phyloP scores from a whole-genome alignment of 2,888 invertebrate species.

The Drosophila parthenogenetica region DNA sequence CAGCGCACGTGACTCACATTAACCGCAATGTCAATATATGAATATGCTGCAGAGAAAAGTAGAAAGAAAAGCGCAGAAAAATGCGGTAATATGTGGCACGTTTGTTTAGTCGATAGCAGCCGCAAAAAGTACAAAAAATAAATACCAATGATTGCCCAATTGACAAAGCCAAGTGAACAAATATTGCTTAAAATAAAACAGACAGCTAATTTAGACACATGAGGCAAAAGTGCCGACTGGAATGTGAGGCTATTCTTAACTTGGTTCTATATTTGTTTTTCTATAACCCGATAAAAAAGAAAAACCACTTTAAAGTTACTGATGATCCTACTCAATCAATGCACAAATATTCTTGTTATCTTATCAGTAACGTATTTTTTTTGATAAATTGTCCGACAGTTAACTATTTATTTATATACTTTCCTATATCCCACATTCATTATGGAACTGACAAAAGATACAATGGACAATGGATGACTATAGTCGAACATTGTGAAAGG shows the following conservation, averaged over 20 bases:
- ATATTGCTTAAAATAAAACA: slow-evolving; percentile 32
- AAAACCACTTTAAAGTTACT: slow-evolving; percentile 11
- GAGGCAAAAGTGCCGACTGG: background rate
- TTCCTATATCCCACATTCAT: slow-evolving; percentile 29
- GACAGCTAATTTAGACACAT: slow-evolving; percentile 26
- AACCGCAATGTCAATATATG: slow-evolving; percentile 27
- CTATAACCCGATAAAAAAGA: background rate
- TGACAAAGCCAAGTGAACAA: slow-evolving; percentile 29
- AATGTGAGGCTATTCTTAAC: slow-evolving; percentile 10
- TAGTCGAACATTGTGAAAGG: slow-evolving; percentile 9
- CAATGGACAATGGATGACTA: slow-evolving; percentile 23
- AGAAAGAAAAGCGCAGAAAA: background rate
- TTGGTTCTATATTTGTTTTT: background rate
- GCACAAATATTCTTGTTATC: slow-evolving; percentile 3
- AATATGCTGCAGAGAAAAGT: background rate
- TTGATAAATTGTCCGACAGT: slow-evolving; percentile 39
- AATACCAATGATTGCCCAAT: slow-evolving; percentile 42
- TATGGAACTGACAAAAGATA: slow-evolving; percentile 28
- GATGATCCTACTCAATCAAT: slow-evolving; percentile 18
- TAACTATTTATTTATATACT: slow-evolving; percentile 16
- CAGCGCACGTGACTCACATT: slow-evolving; percentile 62
- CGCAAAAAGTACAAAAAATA: background rate
- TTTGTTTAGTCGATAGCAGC: slow-evolving; percentile 67
- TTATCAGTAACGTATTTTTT: slow-evolving; percentile 28
- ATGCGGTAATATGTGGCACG: slow-evolving; percentile 9